phyloP scores from a whole-genome alignment of 2,797 vertebrate genomes.

The Chrysocyon brachyurus region DNA sequence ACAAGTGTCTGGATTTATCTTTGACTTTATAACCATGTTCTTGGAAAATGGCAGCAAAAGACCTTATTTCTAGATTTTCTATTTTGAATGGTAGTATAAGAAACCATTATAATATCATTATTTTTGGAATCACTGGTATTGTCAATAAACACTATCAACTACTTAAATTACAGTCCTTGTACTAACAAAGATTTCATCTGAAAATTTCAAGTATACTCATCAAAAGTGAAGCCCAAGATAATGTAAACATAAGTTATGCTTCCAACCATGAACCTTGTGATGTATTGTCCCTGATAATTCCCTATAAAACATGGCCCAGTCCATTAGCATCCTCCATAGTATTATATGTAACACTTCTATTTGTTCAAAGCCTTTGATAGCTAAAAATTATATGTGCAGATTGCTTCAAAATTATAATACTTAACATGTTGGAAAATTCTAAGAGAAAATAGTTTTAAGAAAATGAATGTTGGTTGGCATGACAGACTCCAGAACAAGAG shows the following conservation, averaged over 20 bases:
- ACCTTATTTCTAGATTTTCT: neutral
- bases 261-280: neutral
- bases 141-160: neutral
- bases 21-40: neutral
- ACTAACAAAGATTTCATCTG: neutral
- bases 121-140: neutral
- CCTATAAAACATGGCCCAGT: neutral
- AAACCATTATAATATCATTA: neutral
- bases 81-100: neutral
- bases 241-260: neutral
- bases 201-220: neutral
- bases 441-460: slow-evolving; percentile 4
- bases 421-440: slow-evolving; percentile 2
- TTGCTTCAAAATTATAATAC: slow-evolving; percentile 19
- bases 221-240: neutral
- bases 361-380: slow-evolving; percentile 23
- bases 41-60: neutral
- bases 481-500: neutral
- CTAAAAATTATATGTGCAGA: neutral
- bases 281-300: neutral
- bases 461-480: neutral
- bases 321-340: neutral
- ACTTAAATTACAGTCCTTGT: neutral
- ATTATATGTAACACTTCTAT: neutral
- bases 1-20: neutral